A percentile compares a stretch with the other conserved stretches of the same genome.
These are phyloP conservation scores for Torymus auratus DNA, from an alignment of 2,888 invertebrate species.

Conservation along the genomic window DNA sequence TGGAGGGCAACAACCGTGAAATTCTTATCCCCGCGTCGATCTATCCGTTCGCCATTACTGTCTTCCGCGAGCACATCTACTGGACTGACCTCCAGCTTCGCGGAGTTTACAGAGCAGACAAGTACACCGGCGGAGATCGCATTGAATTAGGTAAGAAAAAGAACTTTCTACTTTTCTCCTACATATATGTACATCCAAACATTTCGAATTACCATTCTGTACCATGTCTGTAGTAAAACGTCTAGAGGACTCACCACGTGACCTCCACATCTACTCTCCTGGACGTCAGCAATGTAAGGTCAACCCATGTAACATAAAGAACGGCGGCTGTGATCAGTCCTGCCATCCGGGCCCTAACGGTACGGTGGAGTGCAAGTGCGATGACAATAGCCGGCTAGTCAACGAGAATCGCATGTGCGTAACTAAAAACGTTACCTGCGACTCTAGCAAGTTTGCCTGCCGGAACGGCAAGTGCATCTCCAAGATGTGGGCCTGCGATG, in stretches of 20 bases:
- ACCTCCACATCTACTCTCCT: conserved; percentile 91
- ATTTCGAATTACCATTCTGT: background rate
- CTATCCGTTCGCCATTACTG: conserved; percentile 96
- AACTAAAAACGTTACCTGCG: conserved; percentile 90
- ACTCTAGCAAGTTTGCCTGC: conserved; percentile 93
- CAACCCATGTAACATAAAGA: conserved; percentile 92
- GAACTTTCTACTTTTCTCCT: too few relatives aligned
- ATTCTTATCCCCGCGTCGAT: conserved; percentile 92
- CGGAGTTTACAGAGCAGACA: conserved; percentile 97
- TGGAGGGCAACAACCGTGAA: conserved; percentile 92
- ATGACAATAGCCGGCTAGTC: conserved; percentile 90
- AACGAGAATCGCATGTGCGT: conserved; percentile 97
- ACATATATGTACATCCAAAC: too few relatives aligned
- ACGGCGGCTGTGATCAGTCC: conserved; percentile 96
- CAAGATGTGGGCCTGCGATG: conserved; percentile 96
- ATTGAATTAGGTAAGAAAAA: conserved; percentile 82
- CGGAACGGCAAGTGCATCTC: conserved; percentile 95
- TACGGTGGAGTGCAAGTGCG: conserved; percentile 93
- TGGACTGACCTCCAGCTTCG: conserved; percentile 97
- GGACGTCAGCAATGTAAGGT: conserved; percentile 87
- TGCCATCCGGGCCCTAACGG: conserved; percentile 93
- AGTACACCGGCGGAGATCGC: conserved; percentile 96
- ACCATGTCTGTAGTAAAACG: conserved; percentile 85
- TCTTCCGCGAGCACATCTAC: conserved; percentile 93
- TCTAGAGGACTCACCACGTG: conserved; percentile 93